A percentile compares a stretch with the other conserved stretches of the same genome.
These are phyloP conservation scores for Tillus elongatus DNA, from an alignment of 2,888 invertebrate genomes.

Conservation along the genomic window DNA sequence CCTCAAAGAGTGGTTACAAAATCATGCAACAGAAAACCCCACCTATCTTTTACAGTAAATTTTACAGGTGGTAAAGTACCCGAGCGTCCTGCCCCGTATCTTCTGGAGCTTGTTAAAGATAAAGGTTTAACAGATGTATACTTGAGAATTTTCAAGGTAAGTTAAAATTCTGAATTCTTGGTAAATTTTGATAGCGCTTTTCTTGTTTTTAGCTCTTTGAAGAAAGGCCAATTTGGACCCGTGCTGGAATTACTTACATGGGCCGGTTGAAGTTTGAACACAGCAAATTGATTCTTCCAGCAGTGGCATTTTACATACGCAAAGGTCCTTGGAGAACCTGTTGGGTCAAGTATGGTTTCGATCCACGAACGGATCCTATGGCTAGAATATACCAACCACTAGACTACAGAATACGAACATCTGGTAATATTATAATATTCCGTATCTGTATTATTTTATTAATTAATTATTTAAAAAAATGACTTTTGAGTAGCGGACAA, in stretches of 20 bases:
- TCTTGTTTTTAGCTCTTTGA: constrained; percentile 65
- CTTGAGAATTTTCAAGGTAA: too few relatives aligned
- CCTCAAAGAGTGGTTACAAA: constrained; percentile 13
- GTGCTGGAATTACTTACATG: constrained; percentile 60
- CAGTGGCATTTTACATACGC: constrained; percentile 73
- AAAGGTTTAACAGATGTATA: too few relatives aligned
- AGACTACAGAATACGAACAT: constrained; percentile 65
- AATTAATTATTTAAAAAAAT: neutral
- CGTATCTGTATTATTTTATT: constrained; percentile 7
- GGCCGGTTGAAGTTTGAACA: constrained; percentile 53
- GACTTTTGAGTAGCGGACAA: too few relatives aligned
- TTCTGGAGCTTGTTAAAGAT: too few relatives aligned
- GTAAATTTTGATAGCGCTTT: too few relatives aligned
- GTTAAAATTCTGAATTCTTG: too few relatives aligned
- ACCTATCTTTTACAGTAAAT: constrained; percentile 16
- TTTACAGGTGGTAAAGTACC: constrained; percentile 9
- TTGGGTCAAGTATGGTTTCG: constrained; percentile 87
- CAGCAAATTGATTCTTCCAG: constrained; percentile 71
- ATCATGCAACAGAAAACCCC: constrained; percentile 11
- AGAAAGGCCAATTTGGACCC: constrained; percentile 83
- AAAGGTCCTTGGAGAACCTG: constrained; percentile 89
- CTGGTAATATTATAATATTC: constrained; percentile 43
- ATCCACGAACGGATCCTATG: constrained; percentile 72
- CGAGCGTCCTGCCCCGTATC: too few relatives aligned
- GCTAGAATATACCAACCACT: constrained; percentile 81